Base-by-base conservation (phyloP, 2,888 invertebrate genomes). In the Cephalotes varians region DNA sequence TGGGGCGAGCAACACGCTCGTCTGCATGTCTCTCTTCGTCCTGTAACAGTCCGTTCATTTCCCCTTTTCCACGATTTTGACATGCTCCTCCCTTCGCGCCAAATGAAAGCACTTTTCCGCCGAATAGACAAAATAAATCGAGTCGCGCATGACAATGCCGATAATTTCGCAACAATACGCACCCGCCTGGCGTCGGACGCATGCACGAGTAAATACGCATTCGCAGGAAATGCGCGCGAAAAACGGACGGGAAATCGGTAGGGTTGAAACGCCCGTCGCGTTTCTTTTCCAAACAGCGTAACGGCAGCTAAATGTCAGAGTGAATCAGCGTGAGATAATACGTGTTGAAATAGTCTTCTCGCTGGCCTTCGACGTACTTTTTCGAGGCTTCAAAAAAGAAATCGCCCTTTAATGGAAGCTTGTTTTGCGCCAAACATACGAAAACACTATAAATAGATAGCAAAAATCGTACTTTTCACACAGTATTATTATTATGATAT, bases 121-220 rank as follows among this genome's bases (percentile, higher is more conserved):
- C 86, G 89, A 92, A 89, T 90, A 88, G 92, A 91, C 90, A 89
- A 92, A 92, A 92, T 92, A 91, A 92, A 92, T 92, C 91, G 91
- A 89, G 85, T 82, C 86, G 80, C 69, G 84, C 64, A 65, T 82
- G 76, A 87, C 89, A 87, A 87, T 90, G 87, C 87, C 84, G 86
- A 91, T 91, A 86, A 91, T 91, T 90, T 83, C 65, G 87, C 84
- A 85, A 91, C 90, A 91, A 87, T 91, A 64, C 85, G 72, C 84
- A 72, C 65, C 80, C 80, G 77, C 71, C 40, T 82, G 64, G 21
- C 72, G 81, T 82, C 82, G 79, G 44, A 56, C 56, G 81, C 71
- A 86, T 83, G 88, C 88, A 74, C 85, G 83, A 82, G 65, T 81
- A 86, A 88, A 89, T 83, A 83, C 84, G 72, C 85, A 28, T 56